Evolutionary conservation across 2,113 vertebrate genomes (phyloP).

Genomic region (Chauna torquata): DNA sequence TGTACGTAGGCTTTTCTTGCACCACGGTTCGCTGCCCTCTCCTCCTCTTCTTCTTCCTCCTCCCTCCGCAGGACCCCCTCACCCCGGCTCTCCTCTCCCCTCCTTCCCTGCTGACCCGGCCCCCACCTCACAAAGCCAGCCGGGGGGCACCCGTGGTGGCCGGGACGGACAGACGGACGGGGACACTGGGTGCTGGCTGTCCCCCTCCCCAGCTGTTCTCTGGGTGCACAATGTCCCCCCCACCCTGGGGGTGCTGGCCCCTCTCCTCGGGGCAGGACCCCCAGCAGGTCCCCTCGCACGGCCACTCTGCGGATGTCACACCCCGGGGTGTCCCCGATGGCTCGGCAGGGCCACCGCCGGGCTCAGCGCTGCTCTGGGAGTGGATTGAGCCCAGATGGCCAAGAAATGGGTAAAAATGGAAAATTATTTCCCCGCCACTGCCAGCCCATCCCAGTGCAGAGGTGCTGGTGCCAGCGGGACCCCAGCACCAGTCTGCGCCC

Average conservation of each 20-base stretch:
- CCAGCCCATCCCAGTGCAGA: not conserved
- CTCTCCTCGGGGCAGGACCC: not conserved
- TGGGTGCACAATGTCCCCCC: not conserved
- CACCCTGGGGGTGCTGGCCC: not conserved
- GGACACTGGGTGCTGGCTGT: not conserved
- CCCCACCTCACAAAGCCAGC: not conserved
- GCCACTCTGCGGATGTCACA: not conserved
- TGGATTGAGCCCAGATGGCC: not conserved
- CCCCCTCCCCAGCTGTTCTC: not conserved
- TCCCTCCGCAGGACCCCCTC: not conserved
- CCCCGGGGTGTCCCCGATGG: not conserved
- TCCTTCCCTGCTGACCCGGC: not conserved
- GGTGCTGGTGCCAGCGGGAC: not conserved
- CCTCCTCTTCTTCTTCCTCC: not conserved
- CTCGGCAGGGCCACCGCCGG: not conserved
- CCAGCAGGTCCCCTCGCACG: not conserved
- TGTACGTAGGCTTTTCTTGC: slow-evolving; percentile 91
- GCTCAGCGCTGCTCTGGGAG: not conserved
- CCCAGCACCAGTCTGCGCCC: not conserved
- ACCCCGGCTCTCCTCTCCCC: not conserved
- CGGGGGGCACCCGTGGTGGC: not conserved
- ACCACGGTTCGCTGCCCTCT: slow-evolving; percentile 51
- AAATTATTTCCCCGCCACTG: not conserved
- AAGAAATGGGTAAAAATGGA: not conserved
- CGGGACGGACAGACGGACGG: not conserved